phyloP scores from a whole-genome alignment of 1,140 invertebrate genomes.

The Trinorchestia longiramus region DNA sequence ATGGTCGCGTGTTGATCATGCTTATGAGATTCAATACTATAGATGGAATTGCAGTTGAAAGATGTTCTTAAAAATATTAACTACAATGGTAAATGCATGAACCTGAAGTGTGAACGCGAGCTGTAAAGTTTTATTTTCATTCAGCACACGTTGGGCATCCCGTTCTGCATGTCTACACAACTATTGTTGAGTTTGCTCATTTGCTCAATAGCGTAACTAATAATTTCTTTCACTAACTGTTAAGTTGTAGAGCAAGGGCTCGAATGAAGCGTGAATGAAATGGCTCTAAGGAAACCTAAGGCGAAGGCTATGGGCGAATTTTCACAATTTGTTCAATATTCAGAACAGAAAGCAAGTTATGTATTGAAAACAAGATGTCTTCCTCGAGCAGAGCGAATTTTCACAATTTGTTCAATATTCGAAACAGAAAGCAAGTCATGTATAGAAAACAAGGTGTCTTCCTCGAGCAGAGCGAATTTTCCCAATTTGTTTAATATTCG shows the following conservation, averaged over 20 bases:
- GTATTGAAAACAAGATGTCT: too few species aligned
- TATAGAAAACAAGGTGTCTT: too few species aligned
- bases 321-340: too few species aligned
- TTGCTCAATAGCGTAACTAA: not conserved
- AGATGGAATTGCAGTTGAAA: not conserved
- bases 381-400: too few species aligned
- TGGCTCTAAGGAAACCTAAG: not conserved
- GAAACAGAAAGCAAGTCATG: too few species aligned
- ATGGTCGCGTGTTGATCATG: not conserved
- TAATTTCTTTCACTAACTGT: not conserved
- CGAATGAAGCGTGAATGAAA: not conserved
- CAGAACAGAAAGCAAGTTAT: too few species aligned
- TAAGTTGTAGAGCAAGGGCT: not conserved
- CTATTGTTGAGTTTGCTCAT: not conserved
- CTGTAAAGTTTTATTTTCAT: not conserved
- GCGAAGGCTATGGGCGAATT: too few species aligned
- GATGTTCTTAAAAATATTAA: not conserved
- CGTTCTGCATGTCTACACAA: not conserved
- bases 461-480: not conserved
- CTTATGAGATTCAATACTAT: not conserved
- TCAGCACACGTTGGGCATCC: not conserved
- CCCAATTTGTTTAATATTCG: not conserved
- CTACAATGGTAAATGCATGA: not conserved
- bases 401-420: too few species aligned
- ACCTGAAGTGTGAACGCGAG: not conserved